Evolutionary conservation across 92 coral and sea anemone species (phyloP).

Genomic region (Zoanthus sansibaricus): DNA sequence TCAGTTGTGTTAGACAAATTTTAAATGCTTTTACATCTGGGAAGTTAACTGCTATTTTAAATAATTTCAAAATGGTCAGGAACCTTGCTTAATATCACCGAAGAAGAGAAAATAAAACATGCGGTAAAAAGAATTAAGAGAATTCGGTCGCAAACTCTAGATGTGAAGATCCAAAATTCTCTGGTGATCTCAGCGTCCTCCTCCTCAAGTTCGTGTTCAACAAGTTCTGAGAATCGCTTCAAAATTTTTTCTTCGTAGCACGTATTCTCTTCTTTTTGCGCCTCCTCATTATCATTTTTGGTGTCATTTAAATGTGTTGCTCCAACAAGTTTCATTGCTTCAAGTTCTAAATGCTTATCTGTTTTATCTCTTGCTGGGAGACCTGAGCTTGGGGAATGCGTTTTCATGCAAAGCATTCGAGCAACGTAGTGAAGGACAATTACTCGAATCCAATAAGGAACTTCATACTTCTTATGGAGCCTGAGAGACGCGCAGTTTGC

Average conservation of each 20-base stretch:
- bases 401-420: slow-evolving; percentile 74
- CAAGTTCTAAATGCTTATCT: slow-evolving; percentile 17
- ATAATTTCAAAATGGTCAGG: slow-evolving; percentile 78
- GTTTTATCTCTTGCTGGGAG: slow-evolving; percentile 14
- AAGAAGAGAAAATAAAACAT: slow-evolving; percentile 71
- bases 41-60: background rate
- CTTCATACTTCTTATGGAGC: slow-evolving; percentile 69
- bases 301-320: slow-evolving; percentile 51
- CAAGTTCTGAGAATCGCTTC: slow-evolving; percentile 70
- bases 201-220: slow-evolving; percentile 37
- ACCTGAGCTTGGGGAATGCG: slow-evolving; percentile 66
- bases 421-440: slow-evolving; percentile 84
- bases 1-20: too few relatives aligned
- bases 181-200: slow-evolving; percentile 61
- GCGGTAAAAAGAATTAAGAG: slow-evolving; percentile 69
- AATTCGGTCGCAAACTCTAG: slow-evolving; percentile 84
- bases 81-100: slow-evolving; percentile 74
- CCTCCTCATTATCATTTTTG: background rate
- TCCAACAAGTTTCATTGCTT: slow-evolving; percentile 67
- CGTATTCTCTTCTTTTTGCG: slow-evolving; percentile 29
- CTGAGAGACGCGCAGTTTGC: slow-evolving; percentile 89
- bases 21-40: too few relatives aligned
- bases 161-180: slow-evolving; percentile 88
- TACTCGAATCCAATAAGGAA: slow-evolving; percentile 83
- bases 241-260: slow-evolving; percentile 40